Evolutionary conservation across 2,113 vertebrate genomes (phyloP).

Genomic region (Syrrhaptes paradoxus): DNA sequence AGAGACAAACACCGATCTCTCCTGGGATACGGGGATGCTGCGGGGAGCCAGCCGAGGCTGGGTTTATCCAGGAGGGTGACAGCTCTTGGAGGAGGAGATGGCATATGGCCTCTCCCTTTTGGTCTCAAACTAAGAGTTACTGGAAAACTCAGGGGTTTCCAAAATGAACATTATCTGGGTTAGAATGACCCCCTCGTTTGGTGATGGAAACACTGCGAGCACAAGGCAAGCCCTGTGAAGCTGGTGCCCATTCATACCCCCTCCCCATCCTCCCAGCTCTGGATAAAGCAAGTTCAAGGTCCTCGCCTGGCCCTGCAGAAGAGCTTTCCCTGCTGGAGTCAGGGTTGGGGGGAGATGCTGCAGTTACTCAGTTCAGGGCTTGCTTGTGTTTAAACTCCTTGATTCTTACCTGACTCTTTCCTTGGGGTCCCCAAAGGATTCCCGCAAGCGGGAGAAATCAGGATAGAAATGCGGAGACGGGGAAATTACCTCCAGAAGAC

Average conservation of each 20-base stretch:
- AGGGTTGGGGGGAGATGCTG: neutral
- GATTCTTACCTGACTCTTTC: constrained; percentile 89
- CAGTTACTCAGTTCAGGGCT: neutral
- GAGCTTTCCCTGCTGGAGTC: neutral
- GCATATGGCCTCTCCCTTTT: neutral
- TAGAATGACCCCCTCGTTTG: neutral
- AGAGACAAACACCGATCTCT: neutral
- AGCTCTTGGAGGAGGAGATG: neutral
- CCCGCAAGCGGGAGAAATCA: constrained; percentile 89
- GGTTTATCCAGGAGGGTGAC: neutral
- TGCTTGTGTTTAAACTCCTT: neutral
- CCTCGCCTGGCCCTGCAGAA: neutral
- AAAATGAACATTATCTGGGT: neutral
- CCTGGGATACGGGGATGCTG: neutral
- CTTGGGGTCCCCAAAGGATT: constrained; percentile 94
- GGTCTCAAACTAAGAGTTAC: neutral
- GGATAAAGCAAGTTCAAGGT: neutral
- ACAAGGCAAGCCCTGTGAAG: neutral
- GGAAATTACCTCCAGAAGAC: constrained; percentile 92
- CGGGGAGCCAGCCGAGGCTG: neutral
- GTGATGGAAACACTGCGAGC: neutral
- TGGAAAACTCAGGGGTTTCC: neutral
- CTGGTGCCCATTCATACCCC: too few species aligned
- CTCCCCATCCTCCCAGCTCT: neutral
- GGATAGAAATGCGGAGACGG: constrained; percentile 93